Evolutionary conservation across 2,113 vertebrate species (phyloP), one percentile per base, ranked within the genome.

Genomic region (Bolborhynchus lineola): DNA sequence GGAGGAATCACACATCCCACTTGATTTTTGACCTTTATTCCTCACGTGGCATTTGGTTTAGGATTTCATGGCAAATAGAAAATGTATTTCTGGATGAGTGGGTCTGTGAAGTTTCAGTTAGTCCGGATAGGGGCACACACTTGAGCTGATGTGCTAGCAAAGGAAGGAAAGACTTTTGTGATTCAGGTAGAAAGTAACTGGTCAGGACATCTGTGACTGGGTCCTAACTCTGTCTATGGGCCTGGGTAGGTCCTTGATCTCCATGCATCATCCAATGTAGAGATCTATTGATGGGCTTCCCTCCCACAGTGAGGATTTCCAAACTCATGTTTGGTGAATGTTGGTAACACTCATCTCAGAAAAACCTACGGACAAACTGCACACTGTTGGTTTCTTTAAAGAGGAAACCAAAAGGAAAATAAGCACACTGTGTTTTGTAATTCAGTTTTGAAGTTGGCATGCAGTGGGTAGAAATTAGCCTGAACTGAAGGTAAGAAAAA

Each of bases 21-120:
- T 52, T 89, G n/a, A 50, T 35, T 94, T 93, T 64, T 94, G 65
- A 84, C 90, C 76, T 86, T 92, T 88, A 69, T 64, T 49, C 31
- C 33, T 63, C 6, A 5, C 20, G 1, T 69, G 72, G 55, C 64
- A 92, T 96, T 94, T 94, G 39, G 24, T 67, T 90, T 86, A 44
- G 63, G 78, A 79, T 93, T 94, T 91, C 11, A 67, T 60, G 55
- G 81, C 57, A 91, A 86, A 86, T 41, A 53, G 20, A 71, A 78
- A 60, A 14, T 3, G 31, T 82, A 74, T 75, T 93, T 81, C 88
- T 83, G 82, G 42, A 81, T 93, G 35, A 55, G 50, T 8, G 46
- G 33, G 28, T 52, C 82, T 81, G 67, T 76, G 69, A 88, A 55
- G 42, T 63, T 96, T 90, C 33, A 52, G 49, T 75, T 70, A 47